A percentile compares a stretch with the other conserved stretches of the same genome.
These are phyloP conservation scores for Mamestra brassicae DNA, from an alignment of 2,888 invertebrate genomes.

Conservation along the genomic window DNA sequence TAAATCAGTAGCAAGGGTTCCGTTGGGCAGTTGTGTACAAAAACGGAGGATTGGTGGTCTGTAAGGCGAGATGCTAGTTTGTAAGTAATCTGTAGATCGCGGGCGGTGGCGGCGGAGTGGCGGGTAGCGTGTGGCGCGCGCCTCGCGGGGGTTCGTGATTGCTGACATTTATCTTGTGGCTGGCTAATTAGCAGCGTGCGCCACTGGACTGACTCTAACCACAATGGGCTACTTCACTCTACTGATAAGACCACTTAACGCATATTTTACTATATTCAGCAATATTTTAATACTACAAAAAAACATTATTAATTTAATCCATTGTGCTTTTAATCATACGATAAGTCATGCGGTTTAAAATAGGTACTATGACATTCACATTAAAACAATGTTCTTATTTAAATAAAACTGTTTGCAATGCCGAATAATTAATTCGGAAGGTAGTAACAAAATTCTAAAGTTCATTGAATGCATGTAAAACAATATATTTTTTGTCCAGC, in stretches of 20 bases:
- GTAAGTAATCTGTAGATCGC: constrained; percentile 73
- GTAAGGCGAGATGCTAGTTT: constrained; percentile 72
- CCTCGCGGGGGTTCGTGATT: constrained; percentile 82
- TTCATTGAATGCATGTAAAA: constrained; percentile 71
- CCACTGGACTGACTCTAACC: constrained; percentile 72
- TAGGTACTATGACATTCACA: not conserved
- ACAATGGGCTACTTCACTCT: constrained; percentile 67
- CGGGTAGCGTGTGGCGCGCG: constrained; percentile 70
- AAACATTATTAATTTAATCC: not conserved
- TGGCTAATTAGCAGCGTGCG: constrained; percentile 81
- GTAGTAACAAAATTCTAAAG: constrained; percentile 65
- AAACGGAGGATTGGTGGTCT: constrained; percentile 62
- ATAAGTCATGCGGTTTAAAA: constrained; percentile 4
- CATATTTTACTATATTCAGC: constrained; percentile 25
- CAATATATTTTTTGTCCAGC: constrained; percentile 72
- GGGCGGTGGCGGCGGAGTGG: constrained; percentile 40
- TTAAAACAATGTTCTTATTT: constrained; percentile 6
- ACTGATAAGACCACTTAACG: constrained; percentile 50
- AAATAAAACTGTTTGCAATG: constrained; percentile 26
- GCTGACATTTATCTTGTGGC: constrained; percentile 87
- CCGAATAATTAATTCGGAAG: constrained; percentile 32
- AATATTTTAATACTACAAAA: constrained; percentile 3
- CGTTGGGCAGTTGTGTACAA: constrained; percentile 58
- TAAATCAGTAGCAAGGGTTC: constrained; percentile 62
- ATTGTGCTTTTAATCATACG: constrained; percentile 5